A percentile compares a stretch with the other conserved stretches of the same genome.
Evolutionary conservation across 2,797 vertebrate species (phyloP).

Genomic region (Oreortyx pictus): DNA sequence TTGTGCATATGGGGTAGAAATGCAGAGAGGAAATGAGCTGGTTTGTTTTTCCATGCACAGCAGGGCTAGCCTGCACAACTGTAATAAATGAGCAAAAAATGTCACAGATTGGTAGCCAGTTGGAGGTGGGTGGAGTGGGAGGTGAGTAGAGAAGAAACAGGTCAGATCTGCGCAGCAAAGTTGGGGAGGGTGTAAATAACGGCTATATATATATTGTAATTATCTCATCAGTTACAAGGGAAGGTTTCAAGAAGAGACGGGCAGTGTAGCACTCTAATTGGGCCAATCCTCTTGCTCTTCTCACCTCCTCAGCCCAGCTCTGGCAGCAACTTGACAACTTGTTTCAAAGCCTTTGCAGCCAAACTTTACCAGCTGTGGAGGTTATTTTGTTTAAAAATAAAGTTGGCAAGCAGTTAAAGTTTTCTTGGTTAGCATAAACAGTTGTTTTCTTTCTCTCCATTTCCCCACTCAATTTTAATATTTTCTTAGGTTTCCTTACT

Average conservation of each 20-base stretch:
- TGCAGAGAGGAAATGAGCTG: slow-evolving; percentile 47
- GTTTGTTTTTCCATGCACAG: slow-evolving; percentile 39
- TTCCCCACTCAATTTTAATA: neutral
- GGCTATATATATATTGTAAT: slow-evolving; percentile 39
- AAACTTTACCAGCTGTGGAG: neutral
- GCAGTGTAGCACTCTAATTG: neutral
- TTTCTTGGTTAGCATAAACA: neutral
- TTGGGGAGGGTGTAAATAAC: slow-evolving; percentile 24
- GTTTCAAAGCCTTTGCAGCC: neutral
- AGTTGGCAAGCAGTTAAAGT: neutral
- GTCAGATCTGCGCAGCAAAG: slow-evolving; percentile 20
- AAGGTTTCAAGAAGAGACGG: neutral
- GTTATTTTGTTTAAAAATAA: neutral
- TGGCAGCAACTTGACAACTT: neutral
- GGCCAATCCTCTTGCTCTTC: neutral
- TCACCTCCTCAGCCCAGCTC: neutral
- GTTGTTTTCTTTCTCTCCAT: neutral
- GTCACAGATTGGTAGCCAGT: slow-evolving; percentile 65
- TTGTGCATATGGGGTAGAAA: slow-evolving; percentile 31
- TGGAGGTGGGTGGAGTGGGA: slow-evolving; percentile 62
- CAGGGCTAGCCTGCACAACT: slow-evolving; percentile 31
- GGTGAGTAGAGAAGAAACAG: slow-evolving; percentile 40
- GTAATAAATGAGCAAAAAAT: slow-evolving; percentile 70
- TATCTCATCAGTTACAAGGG: neutral
- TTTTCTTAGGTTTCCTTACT: neutral